These are phyloP conservation scores for Suncus etruscus DNA, from an alignment of 2,113 vertebrate species.

Conservation along the genomic window DNA sequence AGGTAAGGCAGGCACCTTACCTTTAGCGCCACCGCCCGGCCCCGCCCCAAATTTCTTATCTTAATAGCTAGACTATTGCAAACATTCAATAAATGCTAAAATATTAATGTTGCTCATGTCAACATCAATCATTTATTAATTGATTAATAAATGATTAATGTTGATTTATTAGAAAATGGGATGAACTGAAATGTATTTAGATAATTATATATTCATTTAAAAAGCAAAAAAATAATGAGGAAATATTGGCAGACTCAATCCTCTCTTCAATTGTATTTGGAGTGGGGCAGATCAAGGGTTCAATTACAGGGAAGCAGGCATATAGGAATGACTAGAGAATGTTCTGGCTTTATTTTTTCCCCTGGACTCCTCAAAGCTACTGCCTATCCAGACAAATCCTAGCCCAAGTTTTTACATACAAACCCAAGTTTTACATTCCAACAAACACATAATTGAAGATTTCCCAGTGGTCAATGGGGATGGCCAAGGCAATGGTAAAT, in stretches of 20 bases:
- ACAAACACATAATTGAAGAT: constrained; percentile 65
- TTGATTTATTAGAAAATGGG: no score
- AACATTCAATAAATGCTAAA: background rate
- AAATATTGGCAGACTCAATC: background rate
- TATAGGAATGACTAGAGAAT: background rate
- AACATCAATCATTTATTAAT: constrained; percentile 28
- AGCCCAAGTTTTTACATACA: no score
- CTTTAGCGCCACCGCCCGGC: no score
- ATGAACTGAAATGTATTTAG: no score
- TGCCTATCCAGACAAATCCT: constrained; percentile 52
- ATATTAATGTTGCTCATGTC: background rate
- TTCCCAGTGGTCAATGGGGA: constrained; percentile 41
- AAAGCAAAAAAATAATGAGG: no score
- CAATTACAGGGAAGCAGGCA: background rate
- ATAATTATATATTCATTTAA: no score
- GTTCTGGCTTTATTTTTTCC: constrained; percentile 45
- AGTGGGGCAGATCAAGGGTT: background rate
- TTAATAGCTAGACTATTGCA: background rate
- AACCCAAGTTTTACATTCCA: constrained; percentile 65
- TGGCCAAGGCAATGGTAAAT: constrained; percentile 59
- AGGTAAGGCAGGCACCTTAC: no score
- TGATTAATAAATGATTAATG: no score
- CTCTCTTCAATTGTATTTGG: background rate
- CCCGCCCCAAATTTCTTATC: no score
- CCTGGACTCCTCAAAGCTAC: constrained; percentile 11